Evolutionary conservation across 2,113 vertebrate species (phyloP).

Genomic region (Hippocampus zosterae): DNA sequence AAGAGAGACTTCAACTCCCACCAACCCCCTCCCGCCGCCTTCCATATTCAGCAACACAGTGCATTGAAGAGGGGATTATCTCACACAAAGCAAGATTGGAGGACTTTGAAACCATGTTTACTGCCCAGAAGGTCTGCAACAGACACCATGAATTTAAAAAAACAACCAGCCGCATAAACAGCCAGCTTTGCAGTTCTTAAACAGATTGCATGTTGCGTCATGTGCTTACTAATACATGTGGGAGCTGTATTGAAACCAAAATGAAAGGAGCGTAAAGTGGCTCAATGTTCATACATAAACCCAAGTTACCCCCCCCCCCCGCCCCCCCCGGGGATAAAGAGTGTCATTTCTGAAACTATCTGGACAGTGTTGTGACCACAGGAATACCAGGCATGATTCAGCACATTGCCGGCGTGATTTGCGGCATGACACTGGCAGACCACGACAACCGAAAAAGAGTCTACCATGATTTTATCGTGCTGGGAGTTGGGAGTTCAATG

Average conservation of each 20-base stretch:
- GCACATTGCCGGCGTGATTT: slow-evolving; percentile 64
- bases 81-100: slow-evolving; percentile 43
- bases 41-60: slow-evolving; percentile 39
- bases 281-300: not conserved
- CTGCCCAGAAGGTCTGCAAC: slow-evolving; percentile 20
- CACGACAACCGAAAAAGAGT: slow-evolving; percentile 26
- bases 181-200: not conserved
- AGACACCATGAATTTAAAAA: slow-evolving; percentile 10
- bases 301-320: not conserved
- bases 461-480: slow-evolving; percentile 9
- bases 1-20: slow-evolving; percentile 4
- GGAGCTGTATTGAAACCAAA: not conserved
- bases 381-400: slow-evolving; percentile 66
- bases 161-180: not conserved
- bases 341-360: slow-evolving; percentile 53
- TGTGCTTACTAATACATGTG: not conserved
- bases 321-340: too few species aligned
- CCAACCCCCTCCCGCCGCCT: slow-evolving; percentile 23
- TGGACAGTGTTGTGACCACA: slow-evolving; percentile 57
- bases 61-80: slow-evolving; percentile 56
- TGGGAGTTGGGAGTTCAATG: not conserved
- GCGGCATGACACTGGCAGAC: slow-evolving; percentile 11
- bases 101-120: slow-evolving; percentile 39
- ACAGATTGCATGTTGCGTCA: not conserved
- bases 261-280: not conserved